Conservation (phyloP, 2,797 vertebrate genomes). For the Sebastes steindachneri region DNA sequence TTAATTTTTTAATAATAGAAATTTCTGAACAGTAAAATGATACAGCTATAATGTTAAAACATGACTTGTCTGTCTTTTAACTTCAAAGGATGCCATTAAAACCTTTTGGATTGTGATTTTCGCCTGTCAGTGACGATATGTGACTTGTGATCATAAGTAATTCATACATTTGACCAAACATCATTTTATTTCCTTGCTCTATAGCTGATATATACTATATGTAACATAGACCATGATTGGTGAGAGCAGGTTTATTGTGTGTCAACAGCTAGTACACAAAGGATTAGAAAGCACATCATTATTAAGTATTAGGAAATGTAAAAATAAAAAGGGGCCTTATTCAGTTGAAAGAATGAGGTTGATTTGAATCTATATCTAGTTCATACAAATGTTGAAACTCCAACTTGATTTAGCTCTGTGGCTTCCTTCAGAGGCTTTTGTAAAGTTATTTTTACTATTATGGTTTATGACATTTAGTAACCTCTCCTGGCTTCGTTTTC, state of each 20-base stretch:
- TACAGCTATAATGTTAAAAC: neutral
- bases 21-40: neutral
- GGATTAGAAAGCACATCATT: neutral
- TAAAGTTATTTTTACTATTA: neutral
- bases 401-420: neutral
- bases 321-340: neutral
- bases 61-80: neutral
- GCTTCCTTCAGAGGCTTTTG: neutral
- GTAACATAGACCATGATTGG: neutral
- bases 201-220: neutral
- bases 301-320: neutral
- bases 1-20: neutral
- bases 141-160: neutral
- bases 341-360: neutral
- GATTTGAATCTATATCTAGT: neutral
- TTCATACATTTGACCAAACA: neutral
- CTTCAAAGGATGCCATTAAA: neutral
- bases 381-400: neutral
- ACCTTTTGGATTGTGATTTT: too few species aligned
- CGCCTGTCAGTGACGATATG: neutral
- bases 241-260: neutral
- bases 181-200: neutral
- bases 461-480: slow-evolving; percentile 14
- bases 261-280: neutral
- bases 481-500: slow-evolving; percentile 20